phyloP scores from a whole-genome alignment of 2,113 vertebrate genomes.

The Arothron firmamentum region DNA sequence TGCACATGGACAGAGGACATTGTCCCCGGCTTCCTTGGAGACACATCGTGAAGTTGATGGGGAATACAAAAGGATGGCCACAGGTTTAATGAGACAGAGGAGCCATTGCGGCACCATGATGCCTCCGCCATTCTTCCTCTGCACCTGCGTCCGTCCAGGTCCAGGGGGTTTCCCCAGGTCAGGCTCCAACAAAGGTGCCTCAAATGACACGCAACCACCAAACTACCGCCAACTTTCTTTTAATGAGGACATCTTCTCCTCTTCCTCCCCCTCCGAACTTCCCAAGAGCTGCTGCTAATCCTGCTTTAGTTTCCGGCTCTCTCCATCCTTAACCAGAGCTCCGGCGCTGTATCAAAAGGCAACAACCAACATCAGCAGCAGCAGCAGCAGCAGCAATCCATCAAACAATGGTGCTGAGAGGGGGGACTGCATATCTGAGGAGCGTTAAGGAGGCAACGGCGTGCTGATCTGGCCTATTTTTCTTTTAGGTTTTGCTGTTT shows the following conservation, averaged over 20 bases:
- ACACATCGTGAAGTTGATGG: slow-evolving; percentile 32
- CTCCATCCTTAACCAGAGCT: slow-evolving; percentile 39
- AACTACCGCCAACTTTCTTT: slow-evolving; percentile 19
- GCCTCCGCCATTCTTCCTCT: slow-evolving; percentile 6
- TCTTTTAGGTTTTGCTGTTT: slow-evolving; percentile 13
- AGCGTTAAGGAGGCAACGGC: slow-evolving; percentile 30
- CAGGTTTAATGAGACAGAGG: slow-evolving; percentile 40
- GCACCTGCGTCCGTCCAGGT: slow-evolving; percentile 3
- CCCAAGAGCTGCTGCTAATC: slow-evolving; percentile 25
- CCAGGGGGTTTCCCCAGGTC: slow-evolving; percentile 26
- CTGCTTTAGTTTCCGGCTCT: slow-evolving; percentile 13
- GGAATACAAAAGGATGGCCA: slow-evolving; percentile 28
- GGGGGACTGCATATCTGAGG: slow-evolving; percentile 35
- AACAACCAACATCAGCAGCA: slow-evolving; percentile 13
- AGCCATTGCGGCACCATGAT: slow-evolving; percentile 14
- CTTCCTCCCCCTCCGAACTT: slow-evolving; percentile 2
- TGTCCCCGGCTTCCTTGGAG: slow-evolving; percentile 24
- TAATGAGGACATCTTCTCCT: slow-evolving; percentile 35
- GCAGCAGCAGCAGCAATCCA: slow-evolving; percentile 37
- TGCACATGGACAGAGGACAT: slow-evolving; percentile 10
- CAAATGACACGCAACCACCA: slow-evolving; percentile 47
- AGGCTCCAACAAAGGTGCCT: slow-evolving; percentile 20
- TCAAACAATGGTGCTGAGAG: slow-evolving; percentile 32
- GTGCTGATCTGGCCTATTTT: slow-evolving; percentile 39
- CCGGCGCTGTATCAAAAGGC: slow-evolving; percentile 35